Percentiles rank a stretch among this genome's conserved stretches.
Evolutionary conservation across 2,113 vertebrate genomes (phyloP).

Genomic region (Platycercus adscitus): DNA sequence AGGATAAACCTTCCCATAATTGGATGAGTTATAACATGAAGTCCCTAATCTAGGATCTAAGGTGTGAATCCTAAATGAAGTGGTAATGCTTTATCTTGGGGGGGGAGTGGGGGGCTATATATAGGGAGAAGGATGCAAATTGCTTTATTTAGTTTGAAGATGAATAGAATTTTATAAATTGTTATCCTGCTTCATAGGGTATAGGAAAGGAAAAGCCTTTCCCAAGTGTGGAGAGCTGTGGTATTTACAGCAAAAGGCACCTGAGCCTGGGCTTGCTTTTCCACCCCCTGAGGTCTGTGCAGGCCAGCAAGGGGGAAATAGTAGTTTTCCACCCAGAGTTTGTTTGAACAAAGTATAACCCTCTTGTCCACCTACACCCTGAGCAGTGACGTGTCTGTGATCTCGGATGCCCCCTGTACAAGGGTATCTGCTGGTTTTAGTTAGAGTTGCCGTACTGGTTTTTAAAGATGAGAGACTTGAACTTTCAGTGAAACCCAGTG

Average conservation of each 20-base stretch:
- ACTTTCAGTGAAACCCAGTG: not conserved
- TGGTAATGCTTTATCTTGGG: not conserved
- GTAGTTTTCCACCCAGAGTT: not conserved
- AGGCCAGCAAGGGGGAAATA: not conserved
- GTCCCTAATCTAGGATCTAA: constrained; percentile 8
- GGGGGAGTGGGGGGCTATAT: not conserved
- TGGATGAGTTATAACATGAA: not conserved
- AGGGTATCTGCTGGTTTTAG: not conserved
- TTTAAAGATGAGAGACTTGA: constrained; percentile 29
- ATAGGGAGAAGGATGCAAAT: not conserved
- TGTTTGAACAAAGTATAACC: not conserved
- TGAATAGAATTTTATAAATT: not conserved
- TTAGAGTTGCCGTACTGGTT: constrained; percentile 49
- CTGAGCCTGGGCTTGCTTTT: not conserved
- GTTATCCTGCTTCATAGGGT: not conserved
- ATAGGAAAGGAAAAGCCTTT: not conserved
- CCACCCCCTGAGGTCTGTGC: not conserved
- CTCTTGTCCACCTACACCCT: not conserved
- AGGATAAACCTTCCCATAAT: constrained; percentile 4
- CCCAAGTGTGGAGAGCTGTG: not conserved
- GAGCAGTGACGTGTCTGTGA: not conserved
- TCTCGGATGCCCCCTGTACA: accelerated
- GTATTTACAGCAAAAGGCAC: not conserved
- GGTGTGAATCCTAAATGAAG: constrained; percentile 9
- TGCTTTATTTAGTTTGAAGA: not conserved